Evolutionary conservation across 2,888 invertebrate species (phyloP), one percentile per base, ranked within the genome.

Genomic region (Brassicogethes aeneus): DNA sequence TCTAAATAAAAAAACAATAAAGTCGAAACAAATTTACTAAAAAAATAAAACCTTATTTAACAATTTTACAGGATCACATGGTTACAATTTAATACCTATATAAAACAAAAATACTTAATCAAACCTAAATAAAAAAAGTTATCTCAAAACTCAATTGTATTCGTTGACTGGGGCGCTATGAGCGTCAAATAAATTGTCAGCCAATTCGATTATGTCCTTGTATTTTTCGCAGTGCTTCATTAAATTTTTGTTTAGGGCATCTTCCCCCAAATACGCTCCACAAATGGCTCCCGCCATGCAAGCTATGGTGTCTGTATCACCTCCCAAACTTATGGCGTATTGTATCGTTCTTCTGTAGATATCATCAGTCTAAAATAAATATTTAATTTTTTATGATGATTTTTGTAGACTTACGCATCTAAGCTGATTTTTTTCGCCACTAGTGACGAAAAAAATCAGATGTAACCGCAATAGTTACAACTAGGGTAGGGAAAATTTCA

Each of bases 251-350:
- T 64, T 64, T 35, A 85, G 72, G 5, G 62, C 58, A 15, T 74
- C 71, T 44, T 77, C 70, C 1, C 85, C 81, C 50, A 80, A 72
- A 60, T 73, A 79, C 15, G 83, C 82, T 1, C 84, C 85, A 16
- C 77, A 74, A 42, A 84, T 73, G 2, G 80, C 76, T 8, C 80
- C 82, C 2, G 84, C 77, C 84, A 85, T 85, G 36, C 77, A 74
- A 1, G 80, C 84, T 52, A 86, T 83, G 0, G 85, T 86, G 55
- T 86, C 85, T 0, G 85, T 81, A 61, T 86, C 85, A 2, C 85
- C 85, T 15, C 85, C 85, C 8, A 86, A 64, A 12, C 76, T 74
- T 45, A 85, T 79, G 7, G 85, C 80, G 62, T 78, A 81, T 52
- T 82, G 77, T 29, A 86, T 65, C 2, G 80, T 75, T 47, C 81